Percentiles rank a stretch among this genome's conserved stretches.
Conservation (phyloP, 2,113 vertebrate species). For the Spilogale gracilis region DNA sequence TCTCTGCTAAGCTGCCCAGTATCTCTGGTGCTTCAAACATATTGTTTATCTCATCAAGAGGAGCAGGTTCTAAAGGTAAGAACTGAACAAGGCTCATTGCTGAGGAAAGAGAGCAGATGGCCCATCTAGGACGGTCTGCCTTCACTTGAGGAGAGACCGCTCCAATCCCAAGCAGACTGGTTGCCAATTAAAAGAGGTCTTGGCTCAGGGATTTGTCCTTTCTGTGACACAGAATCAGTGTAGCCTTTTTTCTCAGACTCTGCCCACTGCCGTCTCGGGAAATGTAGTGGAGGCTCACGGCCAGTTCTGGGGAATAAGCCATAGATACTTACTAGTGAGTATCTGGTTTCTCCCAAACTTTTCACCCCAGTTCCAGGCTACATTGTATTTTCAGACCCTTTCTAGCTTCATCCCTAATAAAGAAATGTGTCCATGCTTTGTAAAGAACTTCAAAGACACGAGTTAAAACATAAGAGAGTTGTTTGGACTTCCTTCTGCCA, state of each 20-base stretch:
- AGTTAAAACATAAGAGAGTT: slow-evolving; percentile 37
- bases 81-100: slow-evolving; percentile 65
- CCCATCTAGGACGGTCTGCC: slow-evolving; percentile 37
- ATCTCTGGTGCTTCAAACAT: slow-evolving; percentile 61
- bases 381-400: neutral
- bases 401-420: neutral
- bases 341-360: neutral
- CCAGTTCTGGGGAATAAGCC: neutral
- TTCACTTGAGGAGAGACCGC: neutral
- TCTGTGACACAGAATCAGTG: neutral
- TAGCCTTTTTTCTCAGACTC: slow-evolving; percentile 18
- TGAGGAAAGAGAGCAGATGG: slow-evolving; percentile 74
- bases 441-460: slow-evolving; percentile 27
- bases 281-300: neutral
- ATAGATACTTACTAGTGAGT: neutral
- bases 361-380: neutral
- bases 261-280: neutral
- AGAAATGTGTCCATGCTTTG: neutral
- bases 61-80: slow-evolving; percentile 77
- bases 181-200: slow-evolving; percentile 68
- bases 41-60: slow-evolving; percentile 74
- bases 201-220: slow-evolving; percentile 8
- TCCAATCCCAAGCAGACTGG: slow-evolving; percentile 17
- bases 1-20: slow-evolving; percentile 64
- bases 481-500: slow-evolving; percentile 30